A percentile compares a stretch with the other conserved stretches of the same genome.
phyloP scores from a whole-genome alignment of 2,888 invertebrate species.

The Mimas tiliae region DNA sequence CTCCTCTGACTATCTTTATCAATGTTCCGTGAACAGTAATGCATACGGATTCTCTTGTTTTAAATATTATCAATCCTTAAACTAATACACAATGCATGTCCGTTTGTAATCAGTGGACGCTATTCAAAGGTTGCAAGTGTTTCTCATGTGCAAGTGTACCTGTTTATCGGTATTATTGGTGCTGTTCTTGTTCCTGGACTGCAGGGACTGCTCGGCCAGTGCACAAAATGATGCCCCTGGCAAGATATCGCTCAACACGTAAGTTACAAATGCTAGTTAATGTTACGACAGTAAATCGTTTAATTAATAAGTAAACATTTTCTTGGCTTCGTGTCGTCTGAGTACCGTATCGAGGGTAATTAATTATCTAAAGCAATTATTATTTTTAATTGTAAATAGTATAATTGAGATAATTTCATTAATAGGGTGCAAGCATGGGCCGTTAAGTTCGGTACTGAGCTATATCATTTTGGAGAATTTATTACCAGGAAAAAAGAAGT shows the following conservation, averaged over 20 bases:
- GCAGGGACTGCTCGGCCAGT: slow-evolving; percentile 74
- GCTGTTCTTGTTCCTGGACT: slow-evolving; percentile 71
- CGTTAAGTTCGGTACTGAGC: slow-evolving; percentile 91
- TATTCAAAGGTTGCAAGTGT: slow-evolving; percentile 27
- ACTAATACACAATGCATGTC: slow-evolving; percentile 32
- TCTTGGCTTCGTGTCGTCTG: slow-evolving; percentile 26
- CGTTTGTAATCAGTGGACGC: slow-evolving; percentile 33
- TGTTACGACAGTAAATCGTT: background rate
- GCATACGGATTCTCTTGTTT: slow-evolving; percentile 29
- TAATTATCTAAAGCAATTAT: slow-evolving; percentile 24
- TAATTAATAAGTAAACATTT: slow-evolving; percentile 28
- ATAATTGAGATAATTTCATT: slow-evolving; percentile 30
- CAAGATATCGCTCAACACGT: slow-evolving; percentile 78
- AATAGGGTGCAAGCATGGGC: slow-evolving; percentile 92
- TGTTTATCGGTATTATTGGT: slow-evolving; percentile 62
- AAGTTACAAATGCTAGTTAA: slow-evolving; percentile 47
- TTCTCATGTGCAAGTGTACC: slow-evolving; percentile 78
- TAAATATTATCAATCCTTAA: slow-evolving; percentile 32
- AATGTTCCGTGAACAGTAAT: slow-evolving; percentile 48
- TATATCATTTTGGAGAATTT: slow-evolving; percentile 92
- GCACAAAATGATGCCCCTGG: slow-evolving; percentile 67
- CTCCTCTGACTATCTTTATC: slow-evolving; percentile 49
- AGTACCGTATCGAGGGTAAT: slow-evolving; percentile 24
- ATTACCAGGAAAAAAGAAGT: slow-evolving; percentile 92
- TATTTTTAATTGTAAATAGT: background rate